Conservation (phyloP, 1,140 invertebrate genomes). For the Drosophila ercepeae region DNA sequence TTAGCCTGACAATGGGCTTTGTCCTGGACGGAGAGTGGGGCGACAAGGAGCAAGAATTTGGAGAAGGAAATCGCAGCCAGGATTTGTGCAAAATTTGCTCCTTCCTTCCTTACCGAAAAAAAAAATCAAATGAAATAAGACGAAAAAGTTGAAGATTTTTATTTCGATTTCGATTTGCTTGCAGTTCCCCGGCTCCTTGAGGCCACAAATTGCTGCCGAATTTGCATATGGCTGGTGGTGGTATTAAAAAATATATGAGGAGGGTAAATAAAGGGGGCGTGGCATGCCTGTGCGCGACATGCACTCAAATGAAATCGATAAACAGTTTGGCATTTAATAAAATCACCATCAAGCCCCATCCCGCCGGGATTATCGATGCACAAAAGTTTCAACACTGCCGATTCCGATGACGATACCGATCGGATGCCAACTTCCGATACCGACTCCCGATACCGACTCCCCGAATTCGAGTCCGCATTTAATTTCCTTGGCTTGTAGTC, state of each 20-base stretch:
- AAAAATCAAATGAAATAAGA: constrained; percentile 40
- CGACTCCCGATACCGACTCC: neutral
- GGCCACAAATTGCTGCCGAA: constrained; percentile 54
- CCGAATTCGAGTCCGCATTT: constrained; percentile 10
- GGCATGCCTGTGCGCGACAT: constrained; percentile 61
- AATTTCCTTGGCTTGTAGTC: constrained; percentile 20
- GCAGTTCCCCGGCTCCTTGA: constrained; percentile 18
- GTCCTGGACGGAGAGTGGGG: constrained; percentile 2
- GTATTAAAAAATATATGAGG: neutral
- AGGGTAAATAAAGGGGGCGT: neutral
- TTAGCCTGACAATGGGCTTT: constrained; percentile 68
- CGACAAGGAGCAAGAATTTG: no score
- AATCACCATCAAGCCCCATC: constrained; percentile 46
- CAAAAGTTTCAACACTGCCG: constrained; percentile 10
- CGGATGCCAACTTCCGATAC: neutral
- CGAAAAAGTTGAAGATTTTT: constrained; percentile 72
- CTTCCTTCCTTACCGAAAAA: constrained; percentile 5
- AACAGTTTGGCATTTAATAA: constrained; percentile 70
- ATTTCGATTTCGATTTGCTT: constrained; percentile 70
- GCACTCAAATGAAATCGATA: constrained; percentile 65
- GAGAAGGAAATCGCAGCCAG: neutral
- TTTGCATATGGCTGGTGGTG: constrained; percentile 52
- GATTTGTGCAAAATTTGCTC: constrained; percentile 36
- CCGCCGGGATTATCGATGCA: neutral
- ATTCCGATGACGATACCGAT: no score